Base-by-base conservation (phyloP, 2,113 vertebrate species). In the Ardeotis arabs region DNA sequence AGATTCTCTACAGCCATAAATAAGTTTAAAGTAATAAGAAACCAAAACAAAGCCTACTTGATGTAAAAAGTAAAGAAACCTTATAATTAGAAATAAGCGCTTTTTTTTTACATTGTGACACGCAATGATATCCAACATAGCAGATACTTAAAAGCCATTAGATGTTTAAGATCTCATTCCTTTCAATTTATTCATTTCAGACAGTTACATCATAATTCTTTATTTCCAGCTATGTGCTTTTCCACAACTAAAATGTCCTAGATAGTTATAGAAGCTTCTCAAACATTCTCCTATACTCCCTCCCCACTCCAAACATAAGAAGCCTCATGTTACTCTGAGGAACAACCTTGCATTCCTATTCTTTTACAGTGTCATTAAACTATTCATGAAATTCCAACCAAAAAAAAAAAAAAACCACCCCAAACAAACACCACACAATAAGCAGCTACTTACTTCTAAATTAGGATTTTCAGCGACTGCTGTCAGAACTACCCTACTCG, bases 401-500 rank as follows among this genome's bases (percentile, higher is more conserved):
- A 1, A 33, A 64, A 82, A 3, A 9, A 8, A 24, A 33, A 35
- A 35, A 35, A 35, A 7, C 35, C 35, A 35, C 35, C 4, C 13
- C 12, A 39, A 39, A 41, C 39, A 41, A 41, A 53, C 27, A 53
- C 52, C 53, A 6, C 31, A 67, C 41, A 63, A 27, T 37, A 82
- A 75, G 14, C 60, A 94, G 35, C 45, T 76, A 75, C 97, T 97
- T 96, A 99, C 99, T 98, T 99, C 98, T 31, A 99, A 84, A 41
- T 95, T 29, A 33, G 99, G 99, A 93, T 98, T 98, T 97, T 99
- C 99, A 2, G 99, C 99, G 1, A 99, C 95, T 53, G 99, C 99
- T 41, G 99, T 98, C 27, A 99, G 96, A 74, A 99, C 92, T 28
- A 99, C 99, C 86, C 98, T 98, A 86, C 97, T 98, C 49, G 99